Evolutionary conservation across 2,888 invertebrate genomes (phyloP).

Genomic region (Salpingus planirostris): DNA sequence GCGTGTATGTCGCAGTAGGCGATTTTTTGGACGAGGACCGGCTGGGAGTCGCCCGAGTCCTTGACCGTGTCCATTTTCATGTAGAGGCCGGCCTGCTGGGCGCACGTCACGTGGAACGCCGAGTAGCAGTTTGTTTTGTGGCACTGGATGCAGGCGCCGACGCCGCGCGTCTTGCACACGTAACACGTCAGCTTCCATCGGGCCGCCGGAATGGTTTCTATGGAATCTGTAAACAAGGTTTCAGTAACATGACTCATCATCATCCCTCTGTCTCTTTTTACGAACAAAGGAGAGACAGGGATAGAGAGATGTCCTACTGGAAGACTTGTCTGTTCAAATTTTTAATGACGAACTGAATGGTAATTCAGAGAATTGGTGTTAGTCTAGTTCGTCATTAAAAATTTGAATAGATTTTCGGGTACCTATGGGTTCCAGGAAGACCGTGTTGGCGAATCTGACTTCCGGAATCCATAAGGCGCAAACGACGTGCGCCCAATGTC

Average conservation of each 20-base stretch:
- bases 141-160: slow-evolving; percentile 97
- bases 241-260: neutral
- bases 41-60: slow-evolving; percentile 46
- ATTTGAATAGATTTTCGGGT: too few relatives aligned
- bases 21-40: slow-evolving; percentile 85
- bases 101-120: slow-evolving; percentile 98
- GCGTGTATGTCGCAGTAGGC: slow-evolving; percentile 95
- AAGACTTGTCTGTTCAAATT: too few relatives aligned
- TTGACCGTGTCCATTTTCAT: slow-evolving; percentile 95
- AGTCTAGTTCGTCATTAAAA: too few relatives aligned
- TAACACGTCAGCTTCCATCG: slow-evolving; percentile 95
- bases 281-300: neutral
- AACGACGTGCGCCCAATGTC: slow-evolving; percentile 97
- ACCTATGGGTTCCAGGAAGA: slow-evolving; percentile 93
- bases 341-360: too few relatives aligned
- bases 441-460: slow-evolving; percentile 95
- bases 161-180: slow-evolving; percentile 87
- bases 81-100: slow-evolving; percentile 87
- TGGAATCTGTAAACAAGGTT: slow-evolving; percentile 59
- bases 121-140: slow-evolving; percentile 94
- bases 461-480: slow-evolving; percentile 99
- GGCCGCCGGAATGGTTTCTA: slow-evolving; percentile 90
- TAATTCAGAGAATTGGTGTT: too few relatives aligned
- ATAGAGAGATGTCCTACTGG: neutral
- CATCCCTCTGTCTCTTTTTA: neutral